These are phyloP conservation scores for Tiphia femorata DNA, from an alignment of 2,888 invertebrate genomes.

Conservation along the genomic window DNA sequence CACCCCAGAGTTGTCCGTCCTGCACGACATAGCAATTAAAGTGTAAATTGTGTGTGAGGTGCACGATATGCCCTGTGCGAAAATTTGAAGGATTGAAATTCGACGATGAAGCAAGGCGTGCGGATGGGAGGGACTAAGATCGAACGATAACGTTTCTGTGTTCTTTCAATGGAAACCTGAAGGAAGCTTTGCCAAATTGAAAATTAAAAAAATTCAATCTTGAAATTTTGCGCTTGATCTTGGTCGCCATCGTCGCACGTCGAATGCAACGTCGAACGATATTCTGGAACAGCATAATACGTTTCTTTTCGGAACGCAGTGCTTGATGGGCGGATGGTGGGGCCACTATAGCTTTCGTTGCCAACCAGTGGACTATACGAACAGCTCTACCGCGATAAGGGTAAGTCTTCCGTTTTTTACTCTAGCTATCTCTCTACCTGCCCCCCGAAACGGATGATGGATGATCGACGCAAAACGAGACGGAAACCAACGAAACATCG, in stretches of 20 bases:
- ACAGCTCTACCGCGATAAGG: constrained; percentile 83
- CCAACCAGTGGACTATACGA: constrained; percentile 91
- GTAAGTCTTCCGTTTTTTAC: constrained; percentile 82
- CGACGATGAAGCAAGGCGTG: no score
- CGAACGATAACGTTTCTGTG: no score
- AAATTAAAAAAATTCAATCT: not conserved
- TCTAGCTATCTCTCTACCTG: not conserved
- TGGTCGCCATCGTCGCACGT: no score
- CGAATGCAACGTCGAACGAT: not conserved
- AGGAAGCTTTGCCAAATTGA: no score
- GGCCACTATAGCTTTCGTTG: constrained; percentile 89
- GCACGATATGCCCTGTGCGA: no score
- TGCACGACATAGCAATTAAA: no score
- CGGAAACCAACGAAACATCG: not conserved
- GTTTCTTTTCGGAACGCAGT: constrained; percentile 72
- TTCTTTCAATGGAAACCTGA: no score
- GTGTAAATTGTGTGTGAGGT: no score
- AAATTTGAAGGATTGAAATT: no score
- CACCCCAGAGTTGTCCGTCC: no score
- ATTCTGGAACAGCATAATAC: constrained; percentile 18
- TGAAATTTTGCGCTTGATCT: not conserved
- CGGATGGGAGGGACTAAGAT: no score
- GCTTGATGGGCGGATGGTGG: constrained; percentile 92
- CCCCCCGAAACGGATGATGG: constrained; percentile 15
- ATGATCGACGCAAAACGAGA: constrained; percentile 6